Conservation (phyloP, 2,888 invertebrate species). For the Stomorhina lunata region DNA sequence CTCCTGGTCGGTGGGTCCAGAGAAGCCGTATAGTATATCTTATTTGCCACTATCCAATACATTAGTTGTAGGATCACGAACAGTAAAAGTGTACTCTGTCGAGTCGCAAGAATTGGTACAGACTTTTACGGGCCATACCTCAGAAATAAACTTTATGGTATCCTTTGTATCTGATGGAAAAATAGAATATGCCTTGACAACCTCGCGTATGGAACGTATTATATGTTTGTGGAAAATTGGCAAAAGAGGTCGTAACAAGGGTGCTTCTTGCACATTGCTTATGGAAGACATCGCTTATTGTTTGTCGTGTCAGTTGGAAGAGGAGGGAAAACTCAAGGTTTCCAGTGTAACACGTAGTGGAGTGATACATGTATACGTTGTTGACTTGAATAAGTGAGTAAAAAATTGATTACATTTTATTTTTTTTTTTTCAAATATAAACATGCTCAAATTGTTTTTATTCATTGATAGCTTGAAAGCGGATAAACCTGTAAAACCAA, state of each 20-base stretch:
- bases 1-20: constrained; percentile 83
- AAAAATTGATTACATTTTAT: not conserved
- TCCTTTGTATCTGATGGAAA: constrained; percentile 71
- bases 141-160: constrained; percentile 81
- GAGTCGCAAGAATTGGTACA: constrained; percentile 82
- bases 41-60: constrained; percentile 75
- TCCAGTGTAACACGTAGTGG: constrained; percentile 86
- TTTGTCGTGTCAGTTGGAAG: constrained; percentile 81
- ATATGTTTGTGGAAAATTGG: constrained; percentile 79
- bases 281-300: constrained; percentile 85
- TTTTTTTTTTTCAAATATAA: not conserved
- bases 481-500: constrained; percentile 84
- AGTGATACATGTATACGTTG: constrained; percentile 88
- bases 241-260: constrained; percentile 79
- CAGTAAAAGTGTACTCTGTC: constrained; percentile 82
- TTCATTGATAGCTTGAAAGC: constrained; percentile 72
- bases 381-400: constrained; percentile 85
- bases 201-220: constrained; percentile 77
- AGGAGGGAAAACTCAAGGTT: constrained; percentile 81
- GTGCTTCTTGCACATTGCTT: constrained; percentile 82
- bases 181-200: constrained; percentile 75
- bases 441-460: not conserved
- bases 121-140: constrained; percentile 84
- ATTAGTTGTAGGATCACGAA: constrained; percentile 75
- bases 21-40: constrained; percentile 80